Conservation (phyloP, 2,113 vertebrate genomes). For the Cheirogaleus medius region DNA sequence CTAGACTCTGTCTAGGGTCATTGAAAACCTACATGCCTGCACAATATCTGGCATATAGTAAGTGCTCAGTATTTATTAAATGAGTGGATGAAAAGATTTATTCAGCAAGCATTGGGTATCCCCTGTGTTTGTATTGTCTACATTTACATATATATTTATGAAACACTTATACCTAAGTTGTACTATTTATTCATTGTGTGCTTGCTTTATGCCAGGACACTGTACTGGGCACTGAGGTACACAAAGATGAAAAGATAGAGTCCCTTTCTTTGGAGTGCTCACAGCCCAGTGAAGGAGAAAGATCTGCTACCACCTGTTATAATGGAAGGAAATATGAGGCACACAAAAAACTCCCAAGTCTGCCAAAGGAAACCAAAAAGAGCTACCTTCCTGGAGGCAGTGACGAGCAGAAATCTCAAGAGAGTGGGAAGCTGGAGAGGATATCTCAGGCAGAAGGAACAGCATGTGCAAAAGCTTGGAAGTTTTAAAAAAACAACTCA, state of each 20-base stretch:
- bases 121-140: background rate
- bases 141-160: background rate
- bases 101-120: constrained; percentile 5
- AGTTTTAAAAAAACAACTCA: background rate
- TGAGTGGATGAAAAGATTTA: constrained; percentile 18
- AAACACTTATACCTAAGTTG: background rate
- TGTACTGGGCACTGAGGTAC: constrained; percentile 9
- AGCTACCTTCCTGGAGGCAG: background rate
- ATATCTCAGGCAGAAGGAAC: background rate
- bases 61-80: constrained; percentile 11
- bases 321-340: background rate
- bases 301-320: background rate
- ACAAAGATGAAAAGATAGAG: background rate
- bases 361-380: background rate
- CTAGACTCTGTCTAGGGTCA: background rate
- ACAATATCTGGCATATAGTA: constrained; percentile 12
- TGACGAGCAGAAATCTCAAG: background rate
- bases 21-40: background rate
- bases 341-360: background rate
- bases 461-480: background rate
- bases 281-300: background rate
- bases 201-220: background rate
- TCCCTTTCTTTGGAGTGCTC: constrained; percentile 36
- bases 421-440: background rate
- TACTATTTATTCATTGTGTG: background rate